Base-by-base conservation (phyloP, 2,113 vertebrate genomes). In the Romanogobio albipinnatus region DNA sequence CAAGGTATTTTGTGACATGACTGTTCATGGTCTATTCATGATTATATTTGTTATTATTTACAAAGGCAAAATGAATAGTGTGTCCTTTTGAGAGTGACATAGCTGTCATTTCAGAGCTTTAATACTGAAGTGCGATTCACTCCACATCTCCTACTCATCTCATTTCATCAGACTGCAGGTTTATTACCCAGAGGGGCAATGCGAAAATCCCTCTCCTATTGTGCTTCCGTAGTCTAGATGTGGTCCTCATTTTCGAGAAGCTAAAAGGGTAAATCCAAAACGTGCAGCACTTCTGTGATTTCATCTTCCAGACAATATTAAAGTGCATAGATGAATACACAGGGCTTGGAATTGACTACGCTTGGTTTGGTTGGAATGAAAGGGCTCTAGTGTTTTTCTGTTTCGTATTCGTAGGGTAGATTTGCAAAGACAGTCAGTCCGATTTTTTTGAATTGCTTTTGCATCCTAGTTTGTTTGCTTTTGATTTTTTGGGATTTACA, bases 31-130 rank as follows among this genome's bases (percentile, higher is more conserved):
- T 47, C 36, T 79, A 19, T n/a, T 78, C 9, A 0, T 56, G 51
- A 22, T 43, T 11, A 78, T 43, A 78, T n/a, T 59, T 59, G 76
- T 78, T n/a, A 59, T 5, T 59, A 43, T 77, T 59, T 43, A 59
- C 13, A 47, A 75, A 29, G 45, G 7, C 13, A 51, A 43, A 59
- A 22, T 59, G 33, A 78, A 58, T 66, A 61, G 56, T 45, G 66
- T 79, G 22, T 78, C 73, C 5, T 43, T 77, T 66, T 66, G 13
- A 84, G 73, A 53, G 62, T 78, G 62, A 73, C 15, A 22, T 61
- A 43, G 64, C 62, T 85, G 84, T 87, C 86, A 87, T 85, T 83
- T 85, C 83, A 87, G 83, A 85, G 64, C 76, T 81, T 82, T 0
- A 49, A 26, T 79, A 53, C 45, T 85, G 45, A 64, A 84, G 36